Conservation (phyloP, 1,140 invertebrate genomes). For the Cydia pomonella region DNA sequence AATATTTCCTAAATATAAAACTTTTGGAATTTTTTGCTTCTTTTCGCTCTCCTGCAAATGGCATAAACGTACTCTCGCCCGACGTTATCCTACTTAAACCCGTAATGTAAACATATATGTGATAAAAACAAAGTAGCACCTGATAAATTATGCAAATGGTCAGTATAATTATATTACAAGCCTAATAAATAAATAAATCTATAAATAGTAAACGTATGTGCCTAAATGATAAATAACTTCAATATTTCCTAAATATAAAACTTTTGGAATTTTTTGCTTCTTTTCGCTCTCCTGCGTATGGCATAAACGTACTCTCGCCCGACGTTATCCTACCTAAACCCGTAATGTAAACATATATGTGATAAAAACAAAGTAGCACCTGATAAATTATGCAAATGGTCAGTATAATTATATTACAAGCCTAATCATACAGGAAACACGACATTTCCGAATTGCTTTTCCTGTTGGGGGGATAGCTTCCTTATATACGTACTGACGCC, state of each 20-base stretch:
- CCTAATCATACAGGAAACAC: slow-evolving; percentile 3
- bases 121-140: not conserved
- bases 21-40: too few species aligned
- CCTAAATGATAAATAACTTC: too few species aligned
- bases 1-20: too few species aligned
- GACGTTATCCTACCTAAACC: not conserved
- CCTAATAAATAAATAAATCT: too few species aligned
- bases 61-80: too few species aligned
- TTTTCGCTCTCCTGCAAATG: too few species aligned
- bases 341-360: not conserved
- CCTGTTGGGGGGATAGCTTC: not conserved
- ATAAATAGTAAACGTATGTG: too few species aligned
- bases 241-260: too few species aligned
- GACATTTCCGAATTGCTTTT: not conserved
- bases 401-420: not conserved
- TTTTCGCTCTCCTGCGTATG: too few species aligned
- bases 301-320: too few species aligned
- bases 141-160: slow-evolving; percentile 4
- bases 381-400: slow-evolving; percentile 4
- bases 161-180: not conserved
- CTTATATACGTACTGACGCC: not conserved
- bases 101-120: not conserved
- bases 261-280: too few species aligned
- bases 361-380: not conserved
- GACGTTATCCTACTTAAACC: not conserved